Percentiles rank a stretch among this genome's conserved stretches.
Evolutionary conservation across 53 echinoderm and acorn worm species (phyloP).

Genomic region (Luidia sarsii): DNA sequence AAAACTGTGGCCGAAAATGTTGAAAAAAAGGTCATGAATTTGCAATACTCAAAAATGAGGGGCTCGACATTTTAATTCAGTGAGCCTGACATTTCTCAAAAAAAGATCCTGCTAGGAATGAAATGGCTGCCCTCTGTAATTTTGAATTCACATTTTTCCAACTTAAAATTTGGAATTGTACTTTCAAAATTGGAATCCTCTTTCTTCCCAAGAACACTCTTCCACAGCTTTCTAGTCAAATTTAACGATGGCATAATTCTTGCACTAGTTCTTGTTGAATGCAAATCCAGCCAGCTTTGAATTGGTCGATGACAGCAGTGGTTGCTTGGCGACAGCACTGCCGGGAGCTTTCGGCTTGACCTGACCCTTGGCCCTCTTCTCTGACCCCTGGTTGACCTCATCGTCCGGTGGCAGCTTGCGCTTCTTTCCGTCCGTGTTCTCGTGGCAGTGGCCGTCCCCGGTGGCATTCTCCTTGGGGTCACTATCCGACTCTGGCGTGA

Average conservation of each 20-base stretch:
- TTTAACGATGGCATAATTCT: not conserved
- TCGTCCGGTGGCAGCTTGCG: constrained; percentile 57
- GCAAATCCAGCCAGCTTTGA: constrained; percentile 74
- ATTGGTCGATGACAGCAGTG: constrained; percentile 58
- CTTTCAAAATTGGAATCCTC: not conserved
- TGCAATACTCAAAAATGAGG: too few relatives aligned
- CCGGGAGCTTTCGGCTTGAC: constrained; percentile 22
- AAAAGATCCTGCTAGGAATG: too few relatives aligned
- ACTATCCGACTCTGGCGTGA: constrained; percentile 18
- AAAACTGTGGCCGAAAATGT: too few relatives aligned
- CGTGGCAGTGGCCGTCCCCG: not conserved
- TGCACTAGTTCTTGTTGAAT: constrained; percentile 50
- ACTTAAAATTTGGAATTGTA: not conserved
- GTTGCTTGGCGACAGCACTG: constrained; percentile 33
- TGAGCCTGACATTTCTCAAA: too few relatives aligned
- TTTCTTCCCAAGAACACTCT: too few relatives aligned
- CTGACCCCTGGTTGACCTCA: constrained; percentile 42
- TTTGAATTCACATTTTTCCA: too few relatives aligned
- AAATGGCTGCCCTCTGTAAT: too few relatives aligned
- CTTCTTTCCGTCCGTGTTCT: constrained; percentile 52
- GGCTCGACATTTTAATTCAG: too few relatives aligned
- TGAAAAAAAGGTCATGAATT: too few relatives aligned
- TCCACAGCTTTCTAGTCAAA: not conserved
- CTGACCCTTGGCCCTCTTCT: constrained; percentile 65
- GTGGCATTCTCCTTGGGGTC: constrained; percentile 21